These are phyloP conservation scores for Physocephala rufipes DNA, from an alignment of 2,888 invertebrate genomes.

Conservation along the genomic window DNA sequence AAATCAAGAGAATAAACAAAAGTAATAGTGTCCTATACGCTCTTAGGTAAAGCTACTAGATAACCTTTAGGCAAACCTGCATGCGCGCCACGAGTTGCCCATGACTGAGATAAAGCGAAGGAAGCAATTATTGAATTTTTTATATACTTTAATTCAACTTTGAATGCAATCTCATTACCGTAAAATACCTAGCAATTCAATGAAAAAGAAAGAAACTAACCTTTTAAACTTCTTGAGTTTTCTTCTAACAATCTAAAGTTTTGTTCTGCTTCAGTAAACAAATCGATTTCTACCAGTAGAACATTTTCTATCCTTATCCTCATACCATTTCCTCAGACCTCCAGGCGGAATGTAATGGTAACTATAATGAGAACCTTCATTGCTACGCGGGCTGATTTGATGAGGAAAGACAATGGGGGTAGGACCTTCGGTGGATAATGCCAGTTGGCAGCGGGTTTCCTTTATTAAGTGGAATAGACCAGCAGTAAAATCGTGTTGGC, in stretches of 20 bases:
- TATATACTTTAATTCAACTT: neutral
- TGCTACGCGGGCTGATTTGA: neutral
- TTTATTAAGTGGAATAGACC: no score
- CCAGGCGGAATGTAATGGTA: no score
- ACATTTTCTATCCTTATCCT: neutral
- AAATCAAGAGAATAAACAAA: no score
- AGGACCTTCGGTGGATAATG: neutral
- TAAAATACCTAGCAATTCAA: constrained; percentile 12
- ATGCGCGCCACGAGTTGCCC: no score
- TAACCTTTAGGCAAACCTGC: no score
- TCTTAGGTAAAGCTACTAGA: no score
- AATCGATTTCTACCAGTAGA: constrained; percentile 26
- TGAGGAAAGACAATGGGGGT: neutral
- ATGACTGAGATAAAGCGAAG: no score
- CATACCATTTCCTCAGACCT: neutral
- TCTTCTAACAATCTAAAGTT: constrained; percentile 19
- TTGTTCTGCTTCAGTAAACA: constrained; percentile 25
- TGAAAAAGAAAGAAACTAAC: constrained; percentile 17
- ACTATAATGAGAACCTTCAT: no score
- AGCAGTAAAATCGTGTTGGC: neutral
- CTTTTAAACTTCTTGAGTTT: constrained; percentile 9
- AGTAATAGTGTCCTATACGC: no score
- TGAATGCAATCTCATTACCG: neutral
- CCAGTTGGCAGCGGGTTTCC: neutral
- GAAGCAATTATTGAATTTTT: no score